A percentile compares a stretch with the other conserved stretches of the same genome.
Evolutionary conservation across 2,888 invertebrate genomes (phyloP).

Genomic region (Blomia tropicalis): DNA sequence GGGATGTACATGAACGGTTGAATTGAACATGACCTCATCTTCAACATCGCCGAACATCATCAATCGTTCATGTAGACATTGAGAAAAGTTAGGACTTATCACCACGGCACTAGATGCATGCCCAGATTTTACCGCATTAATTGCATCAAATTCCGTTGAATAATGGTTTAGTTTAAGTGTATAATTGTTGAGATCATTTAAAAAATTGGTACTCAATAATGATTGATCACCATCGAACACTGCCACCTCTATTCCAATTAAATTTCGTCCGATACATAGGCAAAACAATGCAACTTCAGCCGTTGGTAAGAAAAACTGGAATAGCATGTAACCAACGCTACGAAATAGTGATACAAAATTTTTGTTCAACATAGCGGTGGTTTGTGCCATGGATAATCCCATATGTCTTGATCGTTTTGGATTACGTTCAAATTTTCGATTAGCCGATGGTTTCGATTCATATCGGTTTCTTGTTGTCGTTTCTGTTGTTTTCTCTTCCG

Average conservation of each 20-base stretch:
- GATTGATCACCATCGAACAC: slow-evolving; percentile 35
- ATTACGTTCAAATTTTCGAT: background rate
- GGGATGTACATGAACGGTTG: slow-evolving; percentile 71
- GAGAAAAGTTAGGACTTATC: slow-evolving; percentile 76
- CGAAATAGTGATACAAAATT: slow-evolving; percentile 33
- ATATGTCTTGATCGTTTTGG: background rate
- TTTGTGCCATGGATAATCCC: background rate
- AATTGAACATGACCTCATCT: slow-evolving; percentile 67
- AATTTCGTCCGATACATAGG: slow-evolving; percentile 34
- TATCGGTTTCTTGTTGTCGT: background rate
- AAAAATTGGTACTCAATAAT: background rate
- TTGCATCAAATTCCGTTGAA: slow-evolving; percentile 44
- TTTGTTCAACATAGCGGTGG: slow-evolving; percentile 31
- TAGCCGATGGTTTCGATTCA: background rate
- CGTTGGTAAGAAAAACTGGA: slow-evolving; percentile 37
- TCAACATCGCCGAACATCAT: slow-evolving; percentile 59
- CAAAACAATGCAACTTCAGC: slow-evolving; percentile 38
- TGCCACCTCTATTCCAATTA: slow-evolving; percentile 34
- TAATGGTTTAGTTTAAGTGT: slow-evolving; percentile 16
- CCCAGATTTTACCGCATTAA: slow-evolving; percentile 55
- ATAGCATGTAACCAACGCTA: slow-evolving; percentile 33
- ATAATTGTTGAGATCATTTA: slow-evolving; percentile 4
- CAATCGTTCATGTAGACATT: slow-evolving; percentile 62
- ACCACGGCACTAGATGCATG: slow-evolving; percentile 74
- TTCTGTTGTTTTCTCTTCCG: background rate